A percentile compares a stretch with the other conserved stretches of the same genome.
Conservation (phyloP, 1,140 invertebrate genomes). For the Archegozetes longisetosus region DNA sequence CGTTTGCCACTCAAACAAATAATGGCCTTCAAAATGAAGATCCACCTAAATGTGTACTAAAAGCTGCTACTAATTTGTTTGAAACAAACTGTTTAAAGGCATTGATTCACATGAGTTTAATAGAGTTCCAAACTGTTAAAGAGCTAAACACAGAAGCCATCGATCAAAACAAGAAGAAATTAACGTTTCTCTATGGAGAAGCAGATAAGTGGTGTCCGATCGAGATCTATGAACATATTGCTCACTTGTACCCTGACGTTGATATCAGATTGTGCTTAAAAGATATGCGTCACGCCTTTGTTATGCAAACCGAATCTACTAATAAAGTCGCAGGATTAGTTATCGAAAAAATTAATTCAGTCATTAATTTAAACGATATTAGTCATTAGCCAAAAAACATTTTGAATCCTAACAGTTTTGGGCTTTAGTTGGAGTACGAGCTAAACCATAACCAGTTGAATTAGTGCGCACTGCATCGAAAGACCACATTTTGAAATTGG, state of each 20-base stretch:
- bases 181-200: constrained; percentile 57
- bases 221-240: constrained; percentile 34
- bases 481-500: too few species aligned
- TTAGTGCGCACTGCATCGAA: too few species aligned
- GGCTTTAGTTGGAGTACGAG: too few species aligned
- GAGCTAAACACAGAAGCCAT: constrained; percentile 29
- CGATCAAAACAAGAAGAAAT: constrained; percentile 28
- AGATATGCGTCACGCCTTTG: constrained; percentile 54
- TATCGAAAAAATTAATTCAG: constrained; percentile 3
- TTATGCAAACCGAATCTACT: constrained; percentile 35
- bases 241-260: constrained; percentile 37
- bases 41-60: constrained; percentile 26
- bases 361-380: neutral
- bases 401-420: too few species aligned
- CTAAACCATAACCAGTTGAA: too few species aligned
- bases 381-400: too few species aligned
- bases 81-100: constrained; percentile 28
- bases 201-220: constrained; percentile 57
- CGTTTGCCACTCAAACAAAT: neutral
- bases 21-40: neutral
- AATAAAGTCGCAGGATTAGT: constrained; percentile 8
- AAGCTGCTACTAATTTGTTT: constrained; percentile 27
- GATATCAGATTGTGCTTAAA: constrained; percentile 46
- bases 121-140: constrained; percentile 31
- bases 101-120: constrained; percentile 33